A percentile compares a stretch with the other conserved stretches of the same genome.
Conservation (phyloP, 2,113 vertebrate species). For the Sinocyclocheilus grahami region DNA sequence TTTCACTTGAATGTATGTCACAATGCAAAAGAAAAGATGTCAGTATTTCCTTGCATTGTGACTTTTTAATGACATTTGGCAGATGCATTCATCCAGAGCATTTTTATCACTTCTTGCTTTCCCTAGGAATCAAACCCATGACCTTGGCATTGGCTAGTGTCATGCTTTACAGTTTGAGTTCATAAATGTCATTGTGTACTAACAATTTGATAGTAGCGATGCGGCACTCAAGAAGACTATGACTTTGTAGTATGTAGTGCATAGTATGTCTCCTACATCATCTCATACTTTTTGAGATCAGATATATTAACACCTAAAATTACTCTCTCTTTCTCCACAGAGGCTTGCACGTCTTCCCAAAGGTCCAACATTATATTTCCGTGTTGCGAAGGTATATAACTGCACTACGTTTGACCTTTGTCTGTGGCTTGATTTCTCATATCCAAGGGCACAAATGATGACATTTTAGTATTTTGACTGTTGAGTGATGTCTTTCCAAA, state of each 20-base stretch:
- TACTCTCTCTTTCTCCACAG: constrained; percentile 63
- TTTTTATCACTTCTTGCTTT: neutral
- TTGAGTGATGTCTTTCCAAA: constrained; percentile 67
- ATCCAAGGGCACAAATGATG: constrained; percentile 62
- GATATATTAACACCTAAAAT: neutral
- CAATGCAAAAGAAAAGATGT: too few relatives aligned
- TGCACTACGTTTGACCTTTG: too few relatives aligned
- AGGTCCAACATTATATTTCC: constrained; percentile 87
- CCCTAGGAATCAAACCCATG: neutral
- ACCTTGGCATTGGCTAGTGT: neutral
- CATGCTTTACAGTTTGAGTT: neutral
- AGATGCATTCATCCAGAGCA: too few relatives aligned
- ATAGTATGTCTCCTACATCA: neutral
- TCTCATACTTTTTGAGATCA: neutral
- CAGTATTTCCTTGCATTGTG: too few relatives aligned
- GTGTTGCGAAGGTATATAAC: constrained; percentile 78
- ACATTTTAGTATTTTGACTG: constrained; percentile 63
- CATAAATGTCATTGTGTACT: neutral
- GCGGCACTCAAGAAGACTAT: neutral
- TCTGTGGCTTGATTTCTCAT: neutral
- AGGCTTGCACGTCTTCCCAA: constrained; percentile 88
- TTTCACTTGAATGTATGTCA: too few relatives aligned
- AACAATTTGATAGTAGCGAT: too few relatives aligned
- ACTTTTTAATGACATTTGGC: too few relatives aligned
- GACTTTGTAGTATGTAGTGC: neutral